These are phyloP conservation scores for Amorpha juglandis DNA, from an alignment of 2,888 invertebrate species.

Conservation along the genomic window DNA sequence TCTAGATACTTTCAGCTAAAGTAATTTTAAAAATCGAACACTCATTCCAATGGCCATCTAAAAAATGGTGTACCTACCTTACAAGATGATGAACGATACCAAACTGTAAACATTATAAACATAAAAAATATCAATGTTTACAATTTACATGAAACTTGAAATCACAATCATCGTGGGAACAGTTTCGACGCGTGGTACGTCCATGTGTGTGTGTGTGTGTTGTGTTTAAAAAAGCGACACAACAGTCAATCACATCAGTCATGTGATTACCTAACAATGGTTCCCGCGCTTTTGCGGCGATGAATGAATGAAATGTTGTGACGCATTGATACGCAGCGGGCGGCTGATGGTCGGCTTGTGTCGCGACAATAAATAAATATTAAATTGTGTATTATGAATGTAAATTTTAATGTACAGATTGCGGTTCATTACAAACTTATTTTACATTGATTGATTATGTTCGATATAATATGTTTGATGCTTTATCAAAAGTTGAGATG, in stretches of 20 bases:
- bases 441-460: slow-evolving; percentile 17
- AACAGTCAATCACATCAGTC: slow-evolving; percentile 39
- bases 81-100: not conserved
- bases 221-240: slow-evolving; percentile 33
- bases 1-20: slow-evolving; percentile 1
- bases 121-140: slow-evolving; percentile 19
- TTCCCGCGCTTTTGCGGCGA: slow-evolving; percentile 50
- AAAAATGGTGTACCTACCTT: not conserved
- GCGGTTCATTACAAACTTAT: slow-evolving; percentile 15
- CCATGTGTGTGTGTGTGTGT: slow-evolving; percentile 23
- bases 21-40: slow-evolving; percentile 10
- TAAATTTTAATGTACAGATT: slow-evolving; percentile 13
- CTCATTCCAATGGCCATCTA: not conserved
- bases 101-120: not conserved
- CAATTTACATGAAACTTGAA: slow-evolving; percentile 10
- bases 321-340: slow-evolving; percentile 47
- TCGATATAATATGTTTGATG: slow-evolving; percentile 1
- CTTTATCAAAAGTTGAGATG: slow-evolving; percentile 6
- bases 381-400: slow-evolving; percentile 22
- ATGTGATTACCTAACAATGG: slow-evolving; percentile 40
- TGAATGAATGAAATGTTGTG: slow-evolving; percentile 49
- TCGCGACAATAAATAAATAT: slow-evolving; percentile 27
- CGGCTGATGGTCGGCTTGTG: slow-evolving; percentile 50
- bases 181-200: slow-evolving; percentile 26
- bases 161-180: slow-evolving; percentile 32